A percentile compares a stretch with the other conserved stretches of the same genome.
These are phyloP conservation scores for Drosophila falleni DNA, from an alignment of 2,888 invertebrate species.

Conservation along the genomic window DNA sequence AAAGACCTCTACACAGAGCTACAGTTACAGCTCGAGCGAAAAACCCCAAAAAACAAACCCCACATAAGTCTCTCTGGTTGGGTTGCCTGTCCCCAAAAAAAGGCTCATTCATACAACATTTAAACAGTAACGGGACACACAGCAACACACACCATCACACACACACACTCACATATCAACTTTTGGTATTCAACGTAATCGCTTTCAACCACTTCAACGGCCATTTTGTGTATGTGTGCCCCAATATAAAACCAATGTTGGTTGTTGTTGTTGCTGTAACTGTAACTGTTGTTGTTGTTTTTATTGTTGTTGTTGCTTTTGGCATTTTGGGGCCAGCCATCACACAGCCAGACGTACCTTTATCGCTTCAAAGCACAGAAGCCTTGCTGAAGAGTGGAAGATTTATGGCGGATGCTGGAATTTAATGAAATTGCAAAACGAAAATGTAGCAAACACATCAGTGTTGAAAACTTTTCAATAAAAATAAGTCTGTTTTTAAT, in stretches of 20 bases:
- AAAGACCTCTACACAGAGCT: conserved; percentile 26
- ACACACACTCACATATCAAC: conserved; percentile 57
- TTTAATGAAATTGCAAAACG: conserved; percentile 86
- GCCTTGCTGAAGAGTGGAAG: conserved; percentile 83
- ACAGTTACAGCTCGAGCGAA: conserved; percentile 37
- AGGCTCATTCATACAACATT: conserved; percentile 79
- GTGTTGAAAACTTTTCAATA: background rate
- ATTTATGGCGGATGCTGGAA: conserved; percentile 86
- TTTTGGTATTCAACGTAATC: conserved; percentile 79
- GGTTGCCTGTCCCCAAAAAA: conserved; percentile 49
- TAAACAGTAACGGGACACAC: conserved; percentile 70
- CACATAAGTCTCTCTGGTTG: conserved; percentile 46
- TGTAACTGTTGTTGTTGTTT: conserved; percentile 10
- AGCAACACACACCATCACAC: conserved; percentile 34
- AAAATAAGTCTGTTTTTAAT: background rate
- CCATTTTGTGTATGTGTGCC: conserved; percentile 66
- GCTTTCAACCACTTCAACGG: conserved; percentile 80
- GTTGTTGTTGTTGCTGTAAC: conserved; percentile 8
- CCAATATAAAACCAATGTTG: conserved; percentile 64
- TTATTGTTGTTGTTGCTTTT: conserved; percentile 48
- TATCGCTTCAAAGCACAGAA: conserved; percentile 82
- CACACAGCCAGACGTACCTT: conserved; percentile 71
- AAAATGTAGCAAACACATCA: conserved; percentile 81
- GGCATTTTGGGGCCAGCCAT: conserved; percentile 62
- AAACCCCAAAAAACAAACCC: conserved; percentile 52